Conservation (phyloP, 2,888 invertebrate genomes). For the Calliopum simillimum region DNA sequence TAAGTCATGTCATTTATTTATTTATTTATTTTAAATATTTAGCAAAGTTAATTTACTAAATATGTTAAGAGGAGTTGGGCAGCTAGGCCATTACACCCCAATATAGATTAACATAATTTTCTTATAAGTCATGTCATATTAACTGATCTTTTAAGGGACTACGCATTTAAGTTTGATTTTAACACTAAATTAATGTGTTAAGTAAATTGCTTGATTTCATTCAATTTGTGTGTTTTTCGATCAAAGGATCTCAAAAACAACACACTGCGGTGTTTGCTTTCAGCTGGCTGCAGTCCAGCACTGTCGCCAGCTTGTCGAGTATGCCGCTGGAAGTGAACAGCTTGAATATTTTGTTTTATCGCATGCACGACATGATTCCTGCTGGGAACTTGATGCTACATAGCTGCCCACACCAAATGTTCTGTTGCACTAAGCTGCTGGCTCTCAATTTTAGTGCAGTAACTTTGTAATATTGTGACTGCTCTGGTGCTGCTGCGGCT, state of each 20-base stretch:
- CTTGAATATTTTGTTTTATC: constrained; percentile 48
- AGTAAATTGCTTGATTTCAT: too few relatives aligned
- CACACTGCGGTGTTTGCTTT: background rate
- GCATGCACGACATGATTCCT: constrained; percentile 47
- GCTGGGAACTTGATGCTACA: constrained; percentile 51
- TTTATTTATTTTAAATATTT: too few relatives aligned
- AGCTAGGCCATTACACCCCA: too few relatives aligned
- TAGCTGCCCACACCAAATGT: constrained; percentile 42
- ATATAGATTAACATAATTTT: too few relatives aligned
- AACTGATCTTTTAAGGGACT: too few relatives aligned
- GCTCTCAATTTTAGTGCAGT: background rate
- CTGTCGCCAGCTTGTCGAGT: background rate
- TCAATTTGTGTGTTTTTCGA: background rate
- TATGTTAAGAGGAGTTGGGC: too few relatives aligned
- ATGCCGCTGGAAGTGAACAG: constrained; percentile 9
- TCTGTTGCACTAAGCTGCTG: background rate
- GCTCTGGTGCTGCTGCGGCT: constrained; percentile 15
- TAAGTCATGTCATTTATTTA: too few relatives aligned
- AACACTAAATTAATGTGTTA: too few relatives aligned
- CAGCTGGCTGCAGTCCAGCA: background rate
- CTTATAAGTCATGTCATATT: too few relatives aligned
- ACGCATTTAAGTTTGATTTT: too few relatives aligned
- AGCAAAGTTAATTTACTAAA: too few relatives aligned
- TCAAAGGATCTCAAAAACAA: constrained; percentile 12
- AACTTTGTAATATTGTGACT: background rate